These are phyloP conservation scores for Macropus fuliginosus DNA, from an alignment of 2,797 vertebrate species.

Conservation along the genomic window DNA sequence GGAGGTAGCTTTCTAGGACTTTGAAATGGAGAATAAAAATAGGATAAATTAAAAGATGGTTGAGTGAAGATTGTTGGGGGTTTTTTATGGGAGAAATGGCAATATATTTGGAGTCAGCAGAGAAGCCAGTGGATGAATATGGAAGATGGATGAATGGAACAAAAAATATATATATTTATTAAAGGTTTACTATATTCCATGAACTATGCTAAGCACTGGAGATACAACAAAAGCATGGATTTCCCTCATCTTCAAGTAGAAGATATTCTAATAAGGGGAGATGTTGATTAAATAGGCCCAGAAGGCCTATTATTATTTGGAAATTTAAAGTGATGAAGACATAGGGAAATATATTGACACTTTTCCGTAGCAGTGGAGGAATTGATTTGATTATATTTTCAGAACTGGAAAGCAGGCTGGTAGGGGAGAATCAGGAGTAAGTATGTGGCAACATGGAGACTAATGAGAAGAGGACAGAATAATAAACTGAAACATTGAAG, in stretches of 20 bases:
- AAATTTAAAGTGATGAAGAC: background rate
- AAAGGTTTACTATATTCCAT: background rate
- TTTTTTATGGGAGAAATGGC: background rate
- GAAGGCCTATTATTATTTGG: background rate
- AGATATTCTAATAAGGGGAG: background rate
- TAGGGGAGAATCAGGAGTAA: background rate
- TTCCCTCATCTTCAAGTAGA: background rate
- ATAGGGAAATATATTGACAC: background rate
- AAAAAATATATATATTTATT: background rate
- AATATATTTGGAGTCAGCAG: background rate
- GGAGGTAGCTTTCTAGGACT: background rate
- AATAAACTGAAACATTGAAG: background rate
- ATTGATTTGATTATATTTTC: background rate
- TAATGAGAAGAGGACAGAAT: background rate
- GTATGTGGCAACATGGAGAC: background rate
- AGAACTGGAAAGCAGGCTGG: background rate
- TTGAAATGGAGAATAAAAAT: background rate
- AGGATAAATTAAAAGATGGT: background rate
- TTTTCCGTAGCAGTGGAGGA: background rate
- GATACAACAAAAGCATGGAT: background rate
- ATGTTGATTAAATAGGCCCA: background rate
- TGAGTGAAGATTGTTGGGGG: background rate
- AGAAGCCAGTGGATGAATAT: background rate
- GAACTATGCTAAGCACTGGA: background rate
- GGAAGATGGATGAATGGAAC: background rate